Evolutionary conservation across 1,140 invertebrate species (phyloP), one percentile per base, ranked within the genome.

Genomic region (Hirudo medicinalis): DNA sequence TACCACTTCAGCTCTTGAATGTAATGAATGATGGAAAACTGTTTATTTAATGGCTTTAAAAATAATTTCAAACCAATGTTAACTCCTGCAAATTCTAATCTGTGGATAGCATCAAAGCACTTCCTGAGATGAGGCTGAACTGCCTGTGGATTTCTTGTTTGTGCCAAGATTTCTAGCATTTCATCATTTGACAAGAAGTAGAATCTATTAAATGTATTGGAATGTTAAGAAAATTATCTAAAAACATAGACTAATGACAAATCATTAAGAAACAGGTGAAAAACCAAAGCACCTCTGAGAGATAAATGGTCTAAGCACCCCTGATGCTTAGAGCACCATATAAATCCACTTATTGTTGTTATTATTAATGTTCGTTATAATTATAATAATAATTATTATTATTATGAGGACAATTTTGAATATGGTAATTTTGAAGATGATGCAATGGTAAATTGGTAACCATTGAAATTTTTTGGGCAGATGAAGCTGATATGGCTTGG

Each of bases 41-140:
- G 25, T 20, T 22, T 22, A 69, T 32, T 22, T 13, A 32, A 69
- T 29, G 8, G 13, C 36, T 32, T 49, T 32, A 69, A 22, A 69
- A 32, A 29, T 27, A 17, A 29, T 15, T 69, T 69, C 29, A 15
- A 36, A 69, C 40, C 67, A 29, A 49, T 40, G 25, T 25, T 32
- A 15, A 69, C 29, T 22, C 67, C 49, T 25, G 32, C 89, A 79
- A 92, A 92, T 77, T 92, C 89, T 25, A 92, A 80, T 72, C 80
- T 81, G 29, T 80, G 74, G 67, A 83, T 83, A 70, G 87, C 90
- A 80, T 93, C 91, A 79, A 94, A 94, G 77, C 91, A 93, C 81
- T 93, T 94, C 67, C 89, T 85, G 25, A 94, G 82, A 83, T 93
- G 89, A 15, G 89, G 89, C 78, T 94, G 91, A 0, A 94, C 90